Evolutionary conservation across 2,113 vertebrate species (phyloP).

Genomic region (Myotis brandtii): DNA sequence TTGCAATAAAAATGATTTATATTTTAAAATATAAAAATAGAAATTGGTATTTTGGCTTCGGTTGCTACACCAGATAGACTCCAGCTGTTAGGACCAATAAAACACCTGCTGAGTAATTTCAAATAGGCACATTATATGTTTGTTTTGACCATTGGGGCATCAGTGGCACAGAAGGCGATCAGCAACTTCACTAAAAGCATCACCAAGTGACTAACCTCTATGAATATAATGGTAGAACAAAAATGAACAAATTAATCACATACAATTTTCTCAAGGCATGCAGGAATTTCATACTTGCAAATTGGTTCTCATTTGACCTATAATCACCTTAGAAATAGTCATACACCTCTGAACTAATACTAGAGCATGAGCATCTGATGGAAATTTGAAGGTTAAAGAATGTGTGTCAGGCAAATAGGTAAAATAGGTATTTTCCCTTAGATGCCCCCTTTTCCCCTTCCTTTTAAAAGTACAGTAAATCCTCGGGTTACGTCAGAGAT

Average conservation of each 20-base stretch:
- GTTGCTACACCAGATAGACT: neutral
- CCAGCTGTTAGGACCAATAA: neutral
- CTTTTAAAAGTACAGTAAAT: neutral
- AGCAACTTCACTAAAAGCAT: conserved; percentile 32
- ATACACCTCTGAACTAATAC: neutral
- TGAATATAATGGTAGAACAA: conserved; percentile 4
- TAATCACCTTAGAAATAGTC: neutral
- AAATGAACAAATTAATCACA: neutral
- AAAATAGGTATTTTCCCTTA: neutral
- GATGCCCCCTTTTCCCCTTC: neutral
- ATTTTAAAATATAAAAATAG: neutral
- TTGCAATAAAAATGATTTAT: neutral
- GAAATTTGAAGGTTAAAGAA: neutral
- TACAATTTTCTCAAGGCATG: conserved; percentile 7
- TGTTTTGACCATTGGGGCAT: neutral
- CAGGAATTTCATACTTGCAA: neutral
- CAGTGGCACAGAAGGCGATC: neutral
- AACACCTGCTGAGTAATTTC: conserved; percentile 36
- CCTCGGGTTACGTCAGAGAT: too few species aligned
- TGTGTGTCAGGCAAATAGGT: neutral
- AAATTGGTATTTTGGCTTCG: neutral
- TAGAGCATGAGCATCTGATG: neutral
- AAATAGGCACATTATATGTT: conserved; percentile 6
- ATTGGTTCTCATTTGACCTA: neutral
- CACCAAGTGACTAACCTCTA: neutral